phyloP scores from a whole-genome alignment of 2,888 invertebrate species.

The Conops quadrifasciatus region DNA sequence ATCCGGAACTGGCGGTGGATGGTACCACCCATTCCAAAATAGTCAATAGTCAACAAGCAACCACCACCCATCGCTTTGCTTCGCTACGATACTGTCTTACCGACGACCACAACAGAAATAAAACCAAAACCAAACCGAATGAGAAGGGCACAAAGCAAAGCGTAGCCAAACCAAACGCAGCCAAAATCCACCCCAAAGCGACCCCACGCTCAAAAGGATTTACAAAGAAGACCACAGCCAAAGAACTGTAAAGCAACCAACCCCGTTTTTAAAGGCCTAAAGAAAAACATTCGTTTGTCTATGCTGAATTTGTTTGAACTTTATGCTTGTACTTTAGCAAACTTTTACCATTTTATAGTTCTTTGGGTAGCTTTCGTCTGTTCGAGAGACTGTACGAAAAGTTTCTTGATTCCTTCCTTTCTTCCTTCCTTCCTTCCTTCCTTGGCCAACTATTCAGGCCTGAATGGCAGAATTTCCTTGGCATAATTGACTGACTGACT shows the following conservation, averaged over 20 bases:
- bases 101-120: too few species aligned
- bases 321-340: slow-evolving; percentile 20
- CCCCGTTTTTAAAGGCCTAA: slow-evolving; percentile 8
- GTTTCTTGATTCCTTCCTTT: too few species aligned
- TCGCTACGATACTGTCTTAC: too few species aligned
- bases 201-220: background rate
- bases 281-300: background rate
- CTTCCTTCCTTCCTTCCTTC: too few species aligned
- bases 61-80: too few species aligned
- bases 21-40: background rate
- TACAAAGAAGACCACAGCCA: background rate
- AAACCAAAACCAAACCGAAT: background rate
- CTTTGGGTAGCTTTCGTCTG: background rate
- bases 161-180: background rate
- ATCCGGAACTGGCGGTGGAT: background rate
- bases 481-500: too few species aligned
- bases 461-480: too few species aligned
- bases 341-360: slow-evolving; percentile 32
- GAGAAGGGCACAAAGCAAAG: background rate
- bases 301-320: background rate
- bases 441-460: too few species aligned
- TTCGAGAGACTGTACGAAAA: too few species aligned
- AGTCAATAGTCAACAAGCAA: too few species aligned
- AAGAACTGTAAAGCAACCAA: background rate
- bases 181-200: too few species aligned